Evolutionary conservation across 1,140 invertebrate species (phyloP).

Genomic region (Drosophila sp.): DNA sequence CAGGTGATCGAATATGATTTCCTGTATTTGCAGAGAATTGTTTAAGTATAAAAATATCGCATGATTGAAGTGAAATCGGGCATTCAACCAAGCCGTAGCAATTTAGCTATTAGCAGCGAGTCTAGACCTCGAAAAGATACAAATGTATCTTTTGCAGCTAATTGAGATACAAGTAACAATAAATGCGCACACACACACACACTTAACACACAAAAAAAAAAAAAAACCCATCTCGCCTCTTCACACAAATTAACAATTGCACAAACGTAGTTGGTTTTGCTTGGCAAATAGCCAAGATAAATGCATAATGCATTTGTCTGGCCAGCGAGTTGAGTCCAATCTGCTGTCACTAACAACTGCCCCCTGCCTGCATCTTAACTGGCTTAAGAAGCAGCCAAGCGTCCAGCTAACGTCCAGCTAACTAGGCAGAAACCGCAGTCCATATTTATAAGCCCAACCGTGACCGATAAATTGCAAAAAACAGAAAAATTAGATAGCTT

Average conservation of each 20-base stretch:
- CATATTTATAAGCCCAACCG: conserved; percentile 48
- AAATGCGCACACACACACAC: not conserved
- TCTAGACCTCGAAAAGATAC: conserved; percentile 29
- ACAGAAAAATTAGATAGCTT: conserved; percentile 14
- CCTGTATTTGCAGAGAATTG: conserved; percentile 42
- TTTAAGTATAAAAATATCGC: conserved; percentile 35
- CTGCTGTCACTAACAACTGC: conserved; percentile 25
- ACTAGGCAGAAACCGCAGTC: conserved; percentile 31
- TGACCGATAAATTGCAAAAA: conserved; percentile 59
- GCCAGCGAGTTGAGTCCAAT: conserved; percentile 25
- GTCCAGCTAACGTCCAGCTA: conserved; percentile 18
- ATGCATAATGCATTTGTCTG: conserved; percentile 65
- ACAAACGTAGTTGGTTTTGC: conserved; percentile 54
- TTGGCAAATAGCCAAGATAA: conserved; percentile 64
- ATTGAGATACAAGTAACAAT: conserved; percentile 42
- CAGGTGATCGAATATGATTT: conserved; percentile 41
- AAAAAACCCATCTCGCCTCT: conserved; percentile 17
- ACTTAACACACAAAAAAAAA: not conserved
- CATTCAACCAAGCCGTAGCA: conserved; percentile 46
- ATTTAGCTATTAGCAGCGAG: conserved; percentile 19
- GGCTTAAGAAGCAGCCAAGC: conserved; percentile 41
- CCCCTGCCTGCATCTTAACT: conserved; percentile 38
- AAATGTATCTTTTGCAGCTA: conserved; percentile 51
- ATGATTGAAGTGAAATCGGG: conserved; percentile 56
- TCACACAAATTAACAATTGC: conserved; percentile 65